Base-by-base conservation (phyloP, 2,797 vertebrate genomes). In the Mormyrus proboscirostris region DNA sequence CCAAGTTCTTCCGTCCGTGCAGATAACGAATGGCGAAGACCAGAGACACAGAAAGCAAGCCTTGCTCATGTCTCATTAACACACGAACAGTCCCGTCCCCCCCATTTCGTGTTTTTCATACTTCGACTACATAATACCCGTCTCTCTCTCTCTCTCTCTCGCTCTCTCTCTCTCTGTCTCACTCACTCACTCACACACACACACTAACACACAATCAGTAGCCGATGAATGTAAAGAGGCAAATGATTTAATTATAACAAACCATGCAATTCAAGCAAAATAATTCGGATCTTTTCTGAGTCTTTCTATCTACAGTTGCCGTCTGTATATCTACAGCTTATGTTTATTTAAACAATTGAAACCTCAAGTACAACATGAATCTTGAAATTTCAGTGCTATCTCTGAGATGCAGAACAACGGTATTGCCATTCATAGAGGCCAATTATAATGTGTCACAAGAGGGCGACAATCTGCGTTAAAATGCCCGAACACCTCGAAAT, bases 21-120 rank as follows among this genome's bases (percentile, higher is more conserved):
- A 22, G 44, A 83, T 49, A 44, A 41, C 41, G 44, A 47, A 49
- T n/a, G 16, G 38, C 38, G n/a, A 83, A 83, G 79, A 84, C 82
- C 47, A 49, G n/a, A 84, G 44, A 51, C 49, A 7, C 50, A 25
- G 76, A 89, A n/a, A 65, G 53, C 50, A 7, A 90, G 91, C 92
- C 91, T 93, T 90, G 62, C 89, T 79, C 87, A 87, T 90, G 65
- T 88, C 91, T 93, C 91, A 86, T 90, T 65, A 93, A 93, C 92
- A 91, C 91, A 16, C 55, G 19, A 57, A 57, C 55, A 57, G 55
- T 57, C 53, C 19, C 53, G 0, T 90, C 91, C 92, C 88, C 88
- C 87, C 69, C 19, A 14, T 82, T 47, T 57, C 73, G 22, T 82
- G 50, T 83, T 79, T 69, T n/a, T 33, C 49, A 53, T 73, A 79